Evolutionary conservation across 1,140 invertebrate genomes (phyloP).

Genomic region (Goniozus legneri): DNA sequence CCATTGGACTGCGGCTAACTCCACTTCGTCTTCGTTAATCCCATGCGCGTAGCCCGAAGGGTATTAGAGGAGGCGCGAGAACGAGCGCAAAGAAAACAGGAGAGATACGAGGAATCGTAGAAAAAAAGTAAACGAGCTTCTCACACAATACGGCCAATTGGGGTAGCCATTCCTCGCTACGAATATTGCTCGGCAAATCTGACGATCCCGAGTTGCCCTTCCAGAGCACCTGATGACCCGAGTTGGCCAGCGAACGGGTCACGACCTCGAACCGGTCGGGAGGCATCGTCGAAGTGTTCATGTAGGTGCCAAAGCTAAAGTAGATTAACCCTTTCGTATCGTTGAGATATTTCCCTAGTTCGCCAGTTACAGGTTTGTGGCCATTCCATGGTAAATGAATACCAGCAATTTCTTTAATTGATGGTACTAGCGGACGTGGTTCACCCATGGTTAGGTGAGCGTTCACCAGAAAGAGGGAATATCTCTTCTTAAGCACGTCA

Average conservation of each 20-base stretch:
- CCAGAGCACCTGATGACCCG: constrained; percentile 26
- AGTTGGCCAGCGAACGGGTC: constrained; percentile 20
- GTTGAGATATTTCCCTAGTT: constrained; percentile 23
- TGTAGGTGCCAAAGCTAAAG: constrained; percentile 22
- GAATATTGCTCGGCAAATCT: constrained; percentile 57
- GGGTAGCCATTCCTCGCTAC: constrained; percentile 60
- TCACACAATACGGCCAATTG: constrained; percentile 62
- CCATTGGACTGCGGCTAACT: no score
- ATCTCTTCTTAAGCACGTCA: constrained; percentile 2
- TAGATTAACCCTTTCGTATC: constrained; percentile 19
- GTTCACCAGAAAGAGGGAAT: constrained; percentile 17
- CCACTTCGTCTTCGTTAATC: no score
- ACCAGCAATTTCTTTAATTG: constrained; percentile 32
- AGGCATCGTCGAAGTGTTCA: constrained; percentile 17
- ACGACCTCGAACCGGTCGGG: no score
- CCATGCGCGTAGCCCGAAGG: no score
- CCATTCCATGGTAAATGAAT: constrained; percentile 20
- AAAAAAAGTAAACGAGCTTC: no score
- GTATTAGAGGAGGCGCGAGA: no score
- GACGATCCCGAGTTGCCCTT: constrained; percentile 30
- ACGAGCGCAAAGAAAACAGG: no score
- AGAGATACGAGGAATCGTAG: no score
- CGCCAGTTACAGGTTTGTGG: constrained; percentile 2
- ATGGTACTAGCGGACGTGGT: constrained; percentile 19
- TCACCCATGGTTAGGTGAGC: constrained; percentile 1